Percentiles rank a stretch among this genome's conserved stretches.
These are phyloP conservation scores for Eunapius fragilis DNA, from an alignment of 37 sponge, comb jelly and placozoan genomes.

Conservation along the genomic window DNA sequence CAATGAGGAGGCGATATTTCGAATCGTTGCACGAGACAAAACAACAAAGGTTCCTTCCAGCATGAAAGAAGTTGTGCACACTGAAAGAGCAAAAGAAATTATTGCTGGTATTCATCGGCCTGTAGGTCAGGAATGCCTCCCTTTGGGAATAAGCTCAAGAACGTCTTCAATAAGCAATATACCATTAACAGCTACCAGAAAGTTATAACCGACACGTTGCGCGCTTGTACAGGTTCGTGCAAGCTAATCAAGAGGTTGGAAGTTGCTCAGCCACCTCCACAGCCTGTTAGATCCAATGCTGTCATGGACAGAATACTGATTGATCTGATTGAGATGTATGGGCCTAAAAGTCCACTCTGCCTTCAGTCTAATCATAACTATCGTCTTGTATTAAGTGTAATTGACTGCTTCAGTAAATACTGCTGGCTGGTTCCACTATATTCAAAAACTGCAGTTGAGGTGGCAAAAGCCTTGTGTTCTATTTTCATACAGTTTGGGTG, in stretches of 20 bases:
- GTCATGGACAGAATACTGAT: neutral
- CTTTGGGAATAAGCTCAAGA: neutral
- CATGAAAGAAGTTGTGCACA: neutral
- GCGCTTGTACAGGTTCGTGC: neutral
- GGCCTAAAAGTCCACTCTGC: neutral
- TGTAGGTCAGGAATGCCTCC: neutral
- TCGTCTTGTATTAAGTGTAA: neutral
- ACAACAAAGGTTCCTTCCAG: too few relatives aligned
- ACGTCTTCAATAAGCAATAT: neutral
- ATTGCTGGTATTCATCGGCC: neutral
- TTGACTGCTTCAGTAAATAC: neutral
- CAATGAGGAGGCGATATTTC: too few relatives aligned
- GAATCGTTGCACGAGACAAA: too few relatives aligned
- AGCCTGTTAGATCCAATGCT: neutral
- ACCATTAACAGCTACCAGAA: neutral
- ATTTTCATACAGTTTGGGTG: neutral
- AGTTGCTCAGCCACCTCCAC: neutral
- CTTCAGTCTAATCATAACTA: neutral
- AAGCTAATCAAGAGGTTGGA: neutral
- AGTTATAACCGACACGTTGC: neutral
- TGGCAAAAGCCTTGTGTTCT: neutral
- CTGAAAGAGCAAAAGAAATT: neutral
- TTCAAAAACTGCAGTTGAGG: neutral
- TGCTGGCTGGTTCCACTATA: neutral
- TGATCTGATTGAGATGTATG: neutral